A percentile compares a stretch with the other conserved stretches of the same genome.
Conservation (phyloP, 2,888 invertebrate species). For the Drosophila meridionalis region DNA sequence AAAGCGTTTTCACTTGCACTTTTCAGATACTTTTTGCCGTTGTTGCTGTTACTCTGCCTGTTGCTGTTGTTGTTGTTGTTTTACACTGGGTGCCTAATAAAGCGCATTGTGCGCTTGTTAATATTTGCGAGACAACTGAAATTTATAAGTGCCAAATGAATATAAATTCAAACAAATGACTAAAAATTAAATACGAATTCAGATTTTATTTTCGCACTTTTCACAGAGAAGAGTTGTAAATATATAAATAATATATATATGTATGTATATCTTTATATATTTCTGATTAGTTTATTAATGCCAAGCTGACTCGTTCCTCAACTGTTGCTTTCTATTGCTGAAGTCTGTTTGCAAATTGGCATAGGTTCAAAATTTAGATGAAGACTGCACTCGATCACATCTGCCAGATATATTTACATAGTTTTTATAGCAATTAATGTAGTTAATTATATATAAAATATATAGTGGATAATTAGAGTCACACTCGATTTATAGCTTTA, state of each 20-base stretch:
- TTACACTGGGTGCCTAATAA: constrained; percentile 39
- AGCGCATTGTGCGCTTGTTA: constrained; percentile 33
- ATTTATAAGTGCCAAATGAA: constrained; percentile 41
- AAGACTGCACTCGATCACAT: not conserved
- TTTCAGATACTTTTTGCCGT: constrained; percentile 15
- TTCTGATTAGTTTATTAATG: constrained; percentile 3
- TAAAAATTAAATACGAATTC: not conserved
- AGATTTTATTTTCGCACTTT: not conserved
- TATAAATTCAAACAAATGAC: constrained; percentile 29
- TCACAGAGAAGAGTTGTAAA: not conserved
- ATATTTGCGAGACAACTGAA: constrained; percentile 57
- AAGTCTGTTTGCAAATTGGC: not conserved
- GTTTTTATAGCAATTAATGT: not conserved
- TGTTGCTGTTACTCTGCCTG: too few relatives aligned
- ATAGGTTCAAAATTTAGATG: not conserved
- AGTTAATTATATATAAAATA: not conserved
- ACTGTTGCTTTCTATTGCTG: not conserved
- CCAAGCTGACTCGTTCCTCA: not conserved
- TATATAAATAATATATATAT: not conserved
- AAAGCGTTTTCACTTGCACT: constrained; percentile 41
- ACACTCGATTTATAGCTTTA: not conserved
- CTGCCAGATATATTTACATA: not conserved
- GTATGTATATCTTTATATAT: not conserved
- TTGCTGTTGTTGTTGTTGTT: not conserved
- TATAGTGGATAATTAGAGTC: not conserved